phyloP scores from a whole-genome alignment of 2,888 invertebrate species.

The Blera fallax region DNA sequence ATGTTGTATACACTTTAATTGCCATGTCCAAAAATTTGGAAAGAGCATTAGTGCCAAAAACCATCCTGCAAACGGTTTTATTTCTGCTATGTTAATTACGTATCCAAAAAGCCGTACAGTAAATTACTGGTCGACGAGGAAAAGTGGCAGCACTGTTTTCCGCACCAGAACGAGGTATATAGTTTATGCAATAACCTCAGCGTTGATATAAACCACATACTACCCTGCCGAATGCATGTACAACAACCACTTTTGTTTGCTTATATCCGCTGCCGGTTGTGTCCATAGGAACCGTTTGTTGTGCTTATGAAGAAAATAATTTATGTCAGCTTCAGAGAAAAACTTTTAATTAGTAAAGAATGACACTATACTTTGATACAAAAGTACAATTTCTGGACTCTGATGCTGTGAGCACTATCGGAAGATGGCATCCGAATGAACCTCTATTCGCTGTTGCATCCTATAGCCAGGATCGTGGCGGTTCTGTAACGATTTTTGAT shows the following conservation, averaged over 20 bases:
- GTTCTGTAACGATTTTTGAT: constrained; percentile 93
- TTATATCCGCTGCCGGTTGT: neutral
- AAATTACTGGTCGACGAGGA: too few species aligned
- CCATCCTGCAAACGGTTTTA: too few species aligned
- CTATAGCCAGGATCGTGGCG: constrained; percentile 93
- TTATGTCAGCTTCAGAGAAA: neutral
- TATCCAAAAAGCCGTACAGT: too few species aligned
- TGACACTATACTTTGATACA: constrained; percentile 93
- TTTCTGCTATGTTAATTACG: too few species aligned
- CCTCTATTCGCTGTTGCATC: constrained; percentile 93
- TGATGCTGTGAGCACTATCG: constrained; percentile 90
- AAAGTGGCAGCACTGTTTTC: constrained; percentile 2
- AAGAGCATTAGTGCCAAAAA: too few species aligned
- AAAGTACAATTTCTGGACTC: constrained; percentile 89
- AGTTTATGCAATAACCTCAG: neutral
- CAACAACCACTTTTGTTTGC: neutral
- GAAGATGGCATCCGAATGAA: constrained; percentile 91
- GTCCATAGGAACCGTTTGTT: constrained; percentile 62
- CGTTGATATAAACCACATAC: neutral
- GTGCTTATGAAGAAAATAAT: constrained; percentile 16
- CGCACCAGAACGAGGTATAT: neutral
- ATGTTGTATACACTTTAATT: too few species aligned
- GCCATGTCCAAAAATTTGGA: too few species aligned
- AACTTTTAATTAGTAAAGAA: constrained; percentile 77
- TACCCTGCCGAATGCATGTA: neutral